Conservation (phyloP, 2,888 invertebrate species). For the Drosophila villosipedis region DNA sequence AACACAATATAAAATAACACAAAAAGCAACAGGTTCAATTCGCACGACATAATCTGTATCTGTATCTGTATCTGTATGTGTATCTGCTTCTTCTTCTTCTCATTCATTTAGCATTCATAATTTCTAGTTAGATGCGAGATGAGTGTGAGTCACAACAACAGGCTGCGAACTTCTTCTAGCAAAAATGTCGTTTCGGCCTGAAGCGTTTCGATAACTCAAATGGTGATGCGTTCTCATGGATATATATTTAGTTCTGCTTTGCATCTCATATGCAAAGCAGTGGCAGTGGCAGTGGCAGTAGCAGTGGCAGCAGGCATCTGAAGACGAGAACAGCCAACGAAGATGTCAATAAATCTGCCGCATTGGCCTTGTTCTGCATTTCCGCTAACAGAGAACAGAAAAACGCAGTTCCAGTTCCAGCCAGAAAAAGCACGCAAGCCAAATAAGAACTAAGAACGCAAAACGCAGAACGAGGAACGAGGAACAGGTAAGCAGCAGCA, state of each 20-base stretch:
- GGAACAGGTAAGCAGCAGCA: slow-evolving; percentile 25
- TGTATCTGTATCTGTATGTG: neutral
- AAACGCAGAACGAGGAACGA: slow-evolving; percentile 8
- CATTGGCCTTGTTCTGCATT: slow-evolving; percentile 82
- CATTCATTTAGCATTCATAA: slow-evolving; percentile 72
- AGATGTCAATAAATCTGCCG: slow-evolving; percentile 84
- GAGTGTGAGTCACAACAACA: slow-evolving; percentile 11
- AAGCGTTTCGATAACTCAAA: slow-evolving; percentile 66
- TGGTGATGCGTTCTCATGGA: slow-evolving; percentile 54
- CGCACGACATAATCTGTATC: slow-evolving; percentile 53
- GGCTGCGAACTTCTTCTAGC: neutral
- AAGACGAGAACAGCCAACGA: slow-evolving; percentile 54
- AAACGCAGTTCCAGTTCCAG: slow-evolving; percentile 46
- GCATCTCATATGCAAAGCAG: slow-evolving; percentile 76
- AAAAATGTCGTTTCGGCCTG: slow-evolving; percentile 35
- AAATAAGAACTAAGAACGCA: neutral
- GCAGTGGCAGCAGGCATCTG: slow-evolving; percentile 15
- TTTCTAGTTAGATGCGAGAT: slow-evolving; percentile 66
- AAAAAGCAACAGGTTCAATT: slow-evolving; percentile 50
- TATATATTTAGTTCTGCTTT: slow-evolving; percentile 37
- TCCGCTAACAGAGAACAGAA: slow-evolving; percentile 72
- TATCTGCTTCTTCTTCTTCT: neutral
- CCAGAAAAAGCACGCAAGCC: slow-evolving; percentile 66
- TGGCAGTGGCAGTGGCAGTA: slow-evolving; percentile 49
- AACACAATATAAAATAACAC: neutral